Base-by-base conservation (phyloP, 2,113 vertebrate genomes). In the Perognathus longimembris region DNA sequence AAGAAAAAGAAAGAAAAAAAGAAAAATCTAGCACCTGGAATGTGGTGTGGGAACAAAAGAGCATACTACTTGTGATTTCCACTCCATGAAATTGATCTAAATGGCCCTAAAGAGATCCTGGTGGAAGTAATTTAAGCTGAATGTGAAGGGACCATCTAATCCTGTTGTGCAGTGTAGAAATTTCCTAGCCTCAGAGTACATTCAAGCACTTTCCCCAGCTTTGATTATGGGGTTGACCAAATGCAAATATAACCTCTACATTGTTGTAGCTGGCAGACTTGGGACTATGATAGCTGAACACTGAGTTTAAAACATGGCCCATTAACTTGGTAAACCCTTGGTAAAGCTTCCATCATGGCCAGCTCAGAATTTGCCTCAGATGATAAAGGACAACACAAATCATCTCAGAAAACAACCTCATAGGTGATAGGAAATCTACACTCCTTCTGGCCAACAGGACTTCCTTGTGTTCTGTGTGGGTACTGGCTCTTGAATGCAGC, bases 71-170 rank as follows among this genome's bases (percentile, higher is more conserved):
- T 93, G 32, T 89, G 32, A 71, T 21, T 50, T 42, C 15, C 75
- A 85, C 26, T 32, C 34, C 61, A 87, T 81, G 57, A 92, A 87
- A 85, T 93, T 67, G 50, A 70, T 92, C 74, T 70, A 6, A 92
- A 77, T 30, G 73, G n/a, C 34, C 20, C 69, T 92, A 22, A 85
- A 77, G 36, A 92, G 64, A 54, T 59, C 38, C 88, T 91, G n/a
- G 24, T 88, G 26, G 59, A 96, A 85, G 45, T 54, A 40, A n/a
- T 85, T 93, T 81, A 90, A 73, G 30, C 66, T 26, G 36, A 89
- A 40, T 10, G 15, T 61, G 85, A 84, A 40, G 40, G 14, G 73
- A 61, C 20, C 6, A 30, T 45, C n/a, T 32, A n/a, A 42, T 20
- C 40, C 20, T 54, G 7, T 61, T 75, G 36, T 70, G 38, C 28